Percentiles rank a stretch among this genome's conserved stretches.
phyloP scores from a whole-genome alignment of 1,140 invertebrate species.

The Pseudomyrmex dendroicus region DNA sequence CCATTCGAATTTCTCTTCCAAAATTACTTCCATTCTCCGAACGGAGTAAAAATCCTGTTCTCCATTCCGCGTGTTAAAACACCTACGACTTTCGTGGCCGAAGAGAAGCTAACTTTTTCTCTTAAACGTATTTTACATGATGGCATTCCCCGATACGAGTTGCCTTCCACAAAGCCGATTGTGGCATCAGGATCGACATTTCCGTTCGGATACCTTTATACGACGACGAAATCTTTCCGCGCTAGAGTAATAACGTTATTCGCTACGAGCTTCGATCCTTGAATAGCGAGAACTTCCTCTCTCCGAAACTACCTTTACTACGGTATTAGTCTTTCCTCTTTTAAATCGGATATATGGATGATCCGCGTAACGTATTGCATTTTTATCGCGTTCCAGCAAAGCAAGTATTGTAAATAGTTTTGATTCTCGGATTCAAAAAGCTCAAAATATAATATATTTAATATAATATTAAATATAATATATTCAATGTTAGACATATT shows the following conservation, averaged over 20 bases:
- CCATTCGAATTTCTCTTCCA: conserved; percentile 10
- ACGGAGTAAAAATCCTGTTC: conserved; percentile 24
- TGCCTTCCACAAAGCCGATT: conserved; percentile 49
- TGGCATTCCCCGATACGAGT: conserved; percentile 26
- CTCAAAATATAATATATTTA: too few species aligned
- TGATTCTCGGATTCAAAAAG: too few species aligned
- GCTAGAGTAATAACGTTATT: conserved; percentile 45
- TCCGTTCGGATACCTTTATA: conserved; percentile 36
- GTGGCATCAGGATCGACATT: conserved; percentile 37
- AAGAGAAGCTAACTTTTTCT: conserved; percentile 23
- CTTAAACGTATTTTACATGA: conserved; percentile 37
- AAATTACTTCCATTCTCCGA: conserved; percentile 50
- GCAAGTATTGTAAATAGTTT: not conserved
- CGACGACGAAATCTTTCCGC: conserved; percentile 44
- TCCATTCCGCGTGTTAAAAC: conserved; percentile 37
- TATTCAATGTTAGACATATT: too few species aligned
- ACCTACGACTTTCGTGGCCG: not conserved
- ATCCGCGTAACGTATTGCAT: not conserved
- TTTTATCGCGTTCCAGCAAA: conserved; percentile 10
- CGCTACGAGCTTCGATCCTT: conserved; percentile 11
- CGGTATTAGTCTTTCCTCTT: not conserved
- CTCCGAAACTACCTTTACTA: not conserved
- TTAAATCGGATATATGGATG: not conserved
- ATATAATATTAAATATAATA: too few species aligned
- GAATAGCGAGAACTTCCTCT: not conserved